Evolutionary conservation across 1,140 invertebrate species (phyloP), one percentile per base, ranked within the genome.

Genomic region (Gryon sp.): DNA sequence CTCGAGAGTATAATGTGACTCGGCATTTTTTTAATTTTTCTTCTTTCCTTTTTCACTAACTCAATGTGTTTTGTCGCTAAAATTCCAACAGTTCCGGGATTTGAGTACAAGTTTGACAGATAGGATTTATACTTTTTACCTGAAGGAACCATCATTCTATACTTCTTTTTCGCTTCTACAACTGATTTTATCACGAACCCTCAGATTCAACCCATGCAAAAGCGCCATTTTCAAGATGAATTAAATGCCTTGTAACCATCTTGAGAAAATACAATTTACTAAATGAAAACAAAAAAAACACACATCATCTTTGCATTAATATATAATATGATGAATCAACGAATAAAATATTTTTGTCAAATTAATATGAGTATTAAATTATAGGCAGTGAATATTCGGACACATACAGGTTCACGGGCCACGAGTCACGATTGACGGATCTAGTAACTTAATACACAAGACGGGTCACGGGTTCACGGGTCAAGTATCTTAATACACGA

Each of bases 161-260:
- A 15, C 62, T 74, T 66, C 53, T 74, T 74, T 68, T 62, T 28
- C 57, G 63, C 72, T 62, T 68, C 72, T 75, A 75, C 62, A 75
- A 75, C 72, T 68, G 70, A 60, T 74, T 75, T 68, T 75, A 55
- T 75, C 70, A 73, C 52, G 69, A 65, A 63, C 28, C 46, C 28
- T 26, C 15, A 11, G 59, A 50, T 65, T 55, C 40, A 53, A 26
- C 20, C 59, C 50, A 63, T 57, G 50, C 34, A 32, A 36, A 9
- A n/a, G 38, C 45, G 34, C 68, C 48, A 48, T 53, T 28, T 34
- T 12, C 41, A 5, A 43, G 46, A 59, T 43, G 62, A 55, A 68
- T 75, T 75, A 75, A 75, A 75, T 75, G 48, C 34, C 72, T 59
- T 38, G 14, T 45, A 38, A 59, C 32, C 60, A 53, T 60, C 45